Evolutionary conservation across 2,888 invertebrate genomes (phyloP).

Genomic region (Napeogenes inachia): DNA sequence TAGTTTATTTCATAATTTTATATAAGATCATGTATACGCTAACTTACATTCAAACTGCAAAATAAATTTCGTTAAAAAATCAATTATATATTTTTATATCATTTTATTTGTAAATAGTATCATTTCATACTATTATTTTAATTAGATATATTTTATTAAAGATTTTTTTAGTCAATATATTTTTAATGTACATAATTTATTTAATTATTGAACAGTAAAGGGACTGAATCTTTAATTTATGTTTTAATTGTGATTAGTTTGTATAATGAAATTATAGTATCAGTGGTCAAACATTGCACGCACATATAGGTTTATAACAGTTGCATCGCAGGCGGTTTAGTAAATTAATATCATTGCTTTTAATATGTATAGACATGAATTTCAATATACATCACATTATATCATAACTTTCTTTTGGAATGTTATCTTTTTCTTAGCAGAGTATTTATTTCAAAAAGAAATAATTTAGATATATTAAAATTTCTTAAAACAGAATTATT

Average conservation of each 20-base stretch:
- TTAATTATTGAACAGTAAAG: conserved; percentile 41
- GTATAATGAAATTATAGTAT: conserved; percentile 7
- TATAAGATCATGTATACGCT: conserved; percentile 11
- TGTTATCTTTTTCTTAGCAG: neutral
- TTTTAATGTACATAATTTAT: conserved; percentile 23
- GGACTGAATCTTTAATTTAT: conserved; percentile 53
- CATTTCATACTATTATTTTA: conserved; percentile 14
- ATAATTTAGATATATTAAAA: neutral
- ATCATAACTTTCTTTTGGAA: neutral
- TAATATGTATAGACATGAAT: neutral
- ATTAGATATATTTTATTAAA: conserved; percentile 30
- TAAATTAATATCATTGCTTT: neutral
- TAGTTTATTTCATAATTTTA: conserved; percentile 58
- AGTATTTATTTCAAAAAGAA: neutral
- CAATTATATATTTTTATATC: conserved; percentile 20
- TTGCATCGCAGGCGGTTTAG: neutral
- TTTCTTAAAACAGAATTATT: conserved; percentile 8
- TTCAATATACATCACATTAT: neutral
- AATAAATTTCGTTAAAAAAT: conserved; percentile 12
- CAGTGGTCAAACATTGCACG: conserved; percentile 4
- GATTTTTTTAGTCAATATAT: conserved; percentile 23
- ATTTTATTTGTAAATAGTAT: conserved; percentile 31
- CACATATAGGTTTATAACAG: conserved; percentile 8
- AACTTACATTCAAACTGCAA: conserved; percentile 9
- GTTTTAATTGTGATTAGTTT: conserved; percentile 35